Conservation (phyloP, 2,888 invertebrate genomes). For the Melipona beecheii region DNA sequence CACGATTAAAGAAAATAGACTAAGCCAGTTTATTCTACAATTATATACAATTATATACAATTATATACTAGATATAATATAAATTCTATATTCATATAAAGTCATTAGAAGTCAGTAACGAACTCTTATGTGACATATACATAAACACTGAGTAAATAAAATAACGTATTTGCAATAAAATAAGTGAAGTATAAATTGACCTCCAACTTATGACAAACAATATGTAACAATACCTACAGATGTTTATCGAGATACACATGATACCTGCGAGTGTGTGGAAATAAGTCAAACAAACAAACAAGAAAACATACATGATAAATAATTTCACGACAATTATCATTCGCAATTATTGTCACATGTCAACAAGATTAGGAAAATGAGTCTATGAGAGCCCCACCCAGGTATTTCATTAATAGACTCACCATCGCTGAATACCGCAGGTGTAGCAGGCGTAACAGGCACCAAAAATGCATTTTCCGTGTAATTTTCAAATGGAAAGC, state of each 20-base stretch:
- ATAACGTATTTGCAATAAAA: not conserved
- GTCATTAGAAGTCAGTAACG: not conserved
- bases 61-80: not conserved
- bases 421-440: slow-evolving; percentile 80
- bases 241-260: slow-evolving; percentile 8
- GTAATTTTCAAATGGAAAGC: slow-evolving; percentile 90
- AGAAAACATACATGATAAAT: not conserved
- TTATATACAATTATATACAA: not conserved
- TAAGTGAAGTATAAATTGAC: not conserved
- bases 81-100: not conserved
- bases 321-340: not conserved
- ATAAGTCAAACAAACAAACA: not conserved
- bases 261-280: not conserved
- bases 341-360: not conserved
- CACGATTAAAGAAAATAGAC: not conserved
- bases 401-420: slow-evolving; percentile 67
- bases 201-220: not conserved
- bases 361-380: slow-evolving; percentile 18
- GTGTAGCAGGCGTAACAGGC: slow-evolving; percentile 86
- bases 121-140: not conserved
- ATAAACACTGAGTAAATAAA: not conserved
- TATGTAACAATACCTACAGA: slow-evolving; percentile 13
- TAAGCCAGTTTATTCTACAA: not conserved
- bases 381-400: slow-evolving; percentile 69
- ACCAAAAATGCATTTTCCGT: slow-evolving; percentile 89